phyloP scores from a whole-genome alignment of 2,888 invertebrate genomes.

The Buathra laborator region DNA sequence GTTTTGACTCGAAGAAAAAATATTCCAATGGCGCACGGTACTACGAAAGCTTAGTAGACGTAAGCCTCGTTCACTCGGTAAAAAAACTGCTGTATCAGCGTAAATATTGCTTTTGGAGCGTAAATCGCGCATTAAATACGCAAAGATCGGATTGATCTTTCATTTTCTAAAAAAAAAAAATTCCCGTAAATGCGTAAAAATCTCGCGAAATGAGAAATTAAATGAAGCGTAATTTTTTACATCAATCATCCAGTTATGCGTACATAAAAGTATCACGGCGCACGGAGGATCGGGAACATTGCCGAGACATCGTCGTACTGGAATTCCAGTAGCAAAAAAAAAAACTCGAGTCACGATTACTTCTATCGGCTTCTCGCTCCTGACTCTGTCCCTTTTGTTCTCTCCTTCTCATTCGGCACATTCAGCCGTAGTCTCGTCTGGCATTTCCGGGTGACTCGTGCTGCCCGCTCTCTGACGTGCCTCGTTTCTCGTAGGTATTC shows the following conservation, averaged over 20 bases:
- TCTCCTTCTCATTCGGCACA: slow-evolving; percentile 50
- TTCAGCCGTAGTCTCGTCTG: slow-evolving; percentile 54
- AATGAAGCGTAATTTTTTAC: slow-evolving; percentile 36
- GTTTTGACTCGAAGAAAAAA: too few relatives aligned
- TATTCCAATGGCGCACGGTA: too few relatives aligned
- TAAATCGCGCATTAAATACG: too few relatives aligned
- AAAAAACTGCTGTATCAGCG: too few relatives aligned
- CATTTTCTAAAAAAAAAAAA: background rate
- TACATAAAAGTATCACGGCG: slow-evolving; percentile 50
- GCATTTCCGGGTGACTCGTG: slow-evolving; percentile 61
- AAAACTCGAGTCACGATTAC: slow-evolving; percentile 55
- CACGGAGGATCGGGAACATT: slow-evolving; percentile 16
- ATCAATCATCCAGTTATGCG: slow-evolving; percentile 5
- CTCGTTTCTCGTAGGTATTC: slow-evolving; percentile 36
- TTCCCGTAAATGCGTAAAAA: background rate
- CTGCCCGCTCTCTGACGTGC: slow-evolving; percentile 35
- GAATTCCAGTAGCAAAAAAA: slow-evolving; percentile 64
- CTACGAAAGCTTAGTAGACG: too few relatives aligned
- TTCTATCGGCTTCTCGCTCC: slow-evolving; percentile 17
- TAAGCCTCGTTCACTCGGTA: too few relatives aligned
- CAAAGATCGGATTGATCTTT: too few relatives aligned
- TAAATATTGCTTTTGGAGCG: too few relatives aligned
- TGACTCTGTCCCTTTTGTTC: slow-evolving; percentile 17
- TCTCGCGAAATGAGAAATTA: slow-evolving; percentile 19
- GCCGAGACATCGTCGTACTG: slow-evolving; percentile 44